Conservation (phyloP, 2,888 invertebrate genomes). For the Rhingia campestris region DNA sequence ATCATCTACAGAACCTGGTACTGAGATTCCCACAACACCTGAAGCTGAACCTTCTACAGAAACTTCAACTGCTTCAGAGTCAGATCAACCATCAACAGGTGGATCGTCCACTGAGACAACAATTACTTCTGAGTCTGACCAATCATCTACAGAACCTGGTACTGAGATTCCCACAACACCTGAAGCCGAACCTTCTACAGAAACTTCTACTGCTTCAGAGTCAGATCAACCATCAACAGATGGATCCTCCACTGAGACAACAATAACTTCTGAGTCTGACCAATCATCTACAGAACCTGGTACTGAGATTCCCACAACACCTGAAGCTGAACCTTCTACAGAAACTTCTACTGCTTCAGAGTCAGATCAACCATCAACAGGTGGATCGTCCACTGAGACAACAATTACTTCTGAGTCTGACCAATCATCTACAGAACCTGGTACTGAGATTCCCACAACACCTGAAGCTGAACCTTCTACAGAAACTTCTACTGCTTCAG, state of each 20-base stretch:
- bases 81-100: neutral
- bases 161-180: neutral
- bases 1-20: neutral
- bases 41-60: neutral
- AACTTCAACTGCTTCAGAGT: neutral
- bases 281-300: neutral
- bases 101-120: neutral
- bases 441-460: too few relatives aligned
- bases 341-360: neutral
- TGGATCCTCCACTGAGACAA: neutral
- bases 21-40: neutral
- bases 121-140: neutral
- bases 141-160: neutral
- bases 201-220: neutral
- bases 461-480: too few relatives aligned
- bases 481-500: too few relatives aligned
- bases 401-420: too few relatives aligned
- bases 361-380: neutral
- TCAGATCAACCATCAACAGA: neutral
- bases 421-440: too few relatives aligned
- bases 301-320: too few relatives aligned
- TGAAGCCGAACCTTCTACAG: neutral
- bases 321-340: neutral
- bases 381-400: neutral
- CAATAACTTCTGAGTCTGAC: neutral